phyloP scores from a whole-genome alignment of 2,113 vertebrate species.

The Spea bombifrons region DNA sequence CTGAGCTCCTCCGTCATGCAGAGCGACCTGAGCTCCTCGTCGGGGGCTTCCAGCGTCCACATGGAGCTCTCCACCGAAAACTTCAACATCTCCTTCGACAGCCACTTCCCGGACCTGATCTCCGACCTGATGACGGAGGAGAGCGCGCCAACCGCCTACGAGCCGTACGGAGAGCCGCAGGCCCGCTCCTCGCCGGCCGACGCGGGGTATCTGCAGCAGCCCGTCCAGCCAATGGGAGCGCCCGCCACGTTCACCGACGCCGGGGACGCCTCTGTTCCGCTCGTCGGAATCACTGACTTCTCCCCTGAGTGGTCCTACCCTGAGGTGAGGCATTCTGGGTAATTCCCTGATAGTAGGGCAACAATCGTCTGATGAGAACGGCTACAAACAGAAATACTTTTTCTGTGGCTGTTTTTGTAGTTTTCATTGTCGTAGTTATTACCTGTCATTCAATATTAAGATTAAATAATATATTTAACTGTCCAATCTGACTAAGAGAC shows the following conservation, averaged over 20 bases:
- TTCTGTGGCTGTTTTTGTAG: too few species aligned
- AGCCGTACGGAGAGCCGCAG: slow-evolving; percentile 52
- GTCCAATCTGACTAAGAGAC: too few species aligned
- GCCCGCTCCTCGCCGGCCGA: background rate
- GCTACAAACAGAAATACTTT: too few species aligned
- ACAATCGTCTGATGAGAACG: too few species aligned
- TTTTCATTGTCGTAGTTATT: too few species aligned
- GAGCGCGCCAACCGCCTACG: slow-evolving; percentile 4
- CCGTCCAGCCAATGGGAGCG: background rate
- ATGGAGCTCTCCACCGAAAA: slow-evolving; percentile 51
- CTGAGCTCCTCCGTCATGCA: background rate
- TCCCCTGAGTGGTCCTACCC: slow-evolving; percentile 90
- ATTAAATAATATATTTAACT: too few species aligned
- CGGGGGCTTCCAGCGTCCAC: slow-evolving; percentile 27
- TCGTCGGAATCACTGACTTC: slow-evolving; percentile 81
- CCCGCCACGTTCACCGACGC: background rate
- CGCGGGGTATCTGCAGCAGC: background rate
- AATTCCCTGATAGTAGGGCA: too few species aligned
- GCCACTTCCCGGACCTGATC: slow-evolving; percentile 83
- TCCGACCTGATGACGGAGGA: slow-evolving; percentile 78
- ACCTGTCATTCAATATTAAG: too few species aligned
- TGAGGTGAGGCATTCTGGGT: slow-evolving; percentile 65
- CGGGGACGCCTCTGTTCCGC: slow-evolving; percentile 37
- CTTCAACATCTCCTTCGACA: slow-evolving; percentile 78
- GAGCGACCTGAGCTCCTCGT: background rate